Evolutionary conservation across 1,140 invertebrate genomes (phyloP).

Genomic region (Riptortus pedestris): DNA sequence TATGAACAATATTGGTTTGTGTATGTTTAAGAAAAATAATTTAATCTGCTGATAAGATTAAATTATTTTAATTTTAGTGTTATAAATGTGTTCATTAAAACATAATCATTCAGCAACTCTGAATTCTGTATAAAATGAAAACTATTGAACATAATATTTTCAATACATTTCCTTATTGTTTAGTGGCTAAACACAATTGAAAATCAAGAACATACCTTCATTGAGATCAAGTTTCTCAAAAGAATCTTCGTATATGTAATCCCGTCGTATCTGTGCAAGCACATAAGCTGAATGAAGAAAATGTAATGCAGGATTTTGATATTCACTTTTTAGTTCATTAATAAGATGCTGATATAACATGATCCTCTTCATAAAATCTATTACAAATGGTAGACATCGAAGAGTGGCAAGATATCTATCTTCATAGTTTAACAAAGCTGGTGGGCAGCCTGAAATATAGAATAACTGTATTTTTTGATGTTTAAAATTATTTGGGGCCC

Average conservation of each 20-base stretch:
- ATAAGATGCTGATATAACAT: slow-evolving; percentile 69
- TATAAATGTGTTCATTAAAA: too few relatives aligned
- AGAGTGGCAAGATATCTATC: slow-evolving; percentile 77
- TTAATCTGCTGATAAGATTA: too few relatives aligned
- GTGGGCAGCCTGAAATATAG: slow-evolving; percentile 37
- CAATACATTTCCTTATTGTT: too few relatives aligned
- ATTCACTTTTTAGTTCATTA: slow-evolving; percentile 56
- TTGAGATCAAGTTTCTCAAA: slow-evolving; percentile 81
- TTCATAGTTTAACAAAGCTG: slow-evolving; percentile 78
- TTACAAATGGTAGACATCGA: slow-evolving; percentile 84
- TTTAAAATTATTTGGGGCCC: too few relatives aligned
- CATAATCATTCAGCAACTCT: too few relatives aligned
- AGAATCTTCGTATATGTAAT: slow-evolving; percentile 94
- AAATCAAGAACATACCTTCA: slow-evolving; percentile 40
- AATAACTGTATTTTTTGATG: too few relatives aligned
- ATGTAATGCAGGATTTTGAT: slow-evolving; percentile 58
- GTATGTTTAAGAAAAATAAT: too few relatives aligned
- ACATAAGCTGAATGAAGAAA: slow-evolving; percentile 67
- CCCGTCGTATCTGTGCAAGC: slow-evolving; percentile 70
- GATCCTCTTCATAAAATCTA: slow-evolving; percentile 81
- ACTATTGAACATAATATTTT: too few relatives aligned
- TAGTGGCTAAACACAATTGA: too few relatives aligned
- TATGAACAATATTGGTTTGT: too few relatives aligned
- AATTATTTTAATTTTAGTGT: too few relatives aligned
- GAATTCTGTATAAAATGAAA: too few relatives aligned